These are phyloP conservation scores for Callopanchax toddi DNA, from an alignment of 2,113 vertebrate genomes.

Conservation along the genomic window DNA sequence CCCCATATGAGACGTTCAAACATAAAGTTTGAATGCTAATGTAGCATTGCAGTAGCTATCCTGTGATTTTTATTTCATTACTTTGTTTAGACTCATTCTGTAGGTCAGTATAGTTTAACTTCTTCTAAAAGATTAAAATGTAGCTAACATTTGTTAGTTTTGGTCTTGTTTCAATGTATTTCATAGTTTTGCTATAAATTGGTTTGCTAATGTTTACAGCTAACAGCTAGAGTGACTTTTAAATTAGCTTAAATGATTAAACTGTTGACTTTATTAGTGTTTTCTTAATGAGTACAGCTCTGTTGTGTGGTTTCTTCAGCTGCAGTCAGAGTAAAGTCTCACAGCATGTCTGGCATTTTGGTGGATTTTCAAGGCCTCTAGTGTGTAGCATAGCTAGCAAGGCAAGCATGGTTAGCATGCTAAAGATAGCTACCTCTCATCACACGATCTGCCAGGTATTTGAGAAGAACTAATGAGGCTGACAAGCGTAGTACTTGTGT, in stretches of 20 bases:
- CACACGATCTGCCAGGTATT: slow-evolving; percentile 24
- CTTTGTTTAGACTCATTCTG: too few relatives aligned
- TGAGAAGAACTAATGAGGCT: slow-evolving; percentile 40
- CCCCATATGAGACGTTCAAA: too few relatives aligned
- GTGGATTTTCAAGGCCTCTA: slow-evolving; percentile 10
- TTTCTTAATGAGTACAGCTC: neutral
- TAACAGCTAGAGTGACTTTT: too few relatives aligned
- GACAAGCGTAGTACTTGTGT: neutral
- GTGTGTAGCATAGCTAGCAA: slow-evolving; percentile 26
- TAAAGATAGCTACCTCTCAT: slow-evolving; percentile 53
- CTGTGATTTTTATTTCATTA: too few relatives aligned
- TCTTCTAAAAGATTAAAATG: too few relatives aligned
- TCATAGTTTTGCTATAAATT: too few relatives aligned
- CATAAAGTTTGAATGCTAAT: too few relatives aligned
- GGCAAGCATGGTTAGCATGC: slow-evolving; percentile 43
- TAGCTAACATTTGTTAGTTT: too few relatives aligned
- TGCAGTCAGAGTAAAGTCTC: neutral
- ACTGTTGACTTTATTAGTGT: neutral
- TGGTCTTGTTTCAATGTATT: too few relatives aligned
- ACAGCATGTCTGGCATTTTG: slow-evolving; percentile 10
- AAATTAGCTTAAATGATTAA: neutral
- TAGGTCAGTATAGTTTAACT: too few relatives aligned
- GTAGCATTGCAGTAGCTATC: too few relatives aligned
- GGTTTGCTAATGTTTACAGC: too few relatives aligned
- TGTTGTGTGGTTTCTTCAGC: neutral